Conservation (phyloP, 2,888 invertebrate species). For the Acholoe squamosa region DNA sequence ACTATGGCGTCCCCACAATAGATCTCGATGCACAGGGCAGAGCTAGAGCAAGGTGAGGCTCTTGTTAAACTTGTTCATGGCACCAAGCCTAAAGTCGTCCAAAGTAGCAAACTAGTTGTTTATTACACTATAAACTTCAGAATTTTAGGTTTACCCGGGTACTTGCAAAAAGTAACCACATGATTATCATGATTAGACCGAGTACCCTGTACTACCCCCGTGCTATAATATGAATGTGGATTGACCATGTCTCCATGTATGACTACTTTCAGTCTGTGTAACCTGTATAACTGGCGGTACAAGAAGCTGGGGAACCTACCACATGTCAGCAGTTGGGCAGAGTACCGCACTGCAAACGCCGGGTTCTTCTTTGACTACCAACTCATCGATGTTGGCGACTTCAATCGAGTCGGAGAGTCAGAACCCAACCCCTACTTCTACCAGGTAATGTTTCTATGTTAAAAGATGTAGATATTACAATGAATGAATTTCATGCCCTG, state of each 20-base stretch:
- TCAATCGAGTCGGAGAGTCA: constrained; percentile 97
- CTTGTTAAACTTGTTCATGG: no score
- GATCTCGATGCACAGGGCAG: constrained; percentile 99
- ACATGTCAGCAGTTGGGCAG: constrained; percentile 92
- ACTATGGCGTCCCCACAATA: constrained; percentile 97
- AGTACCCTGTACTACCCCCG: no score
- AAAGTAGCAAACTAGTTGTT: no score
- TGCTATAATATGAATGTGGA: no score
- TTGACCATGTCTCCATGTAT: not conserved
- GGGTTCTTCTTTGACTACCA: constrained; percentile 97
- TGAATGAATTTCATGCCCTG: no score
- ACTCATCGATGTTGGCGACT: constrained; percentile 97
- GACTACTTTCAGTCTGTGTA: constrained; percentile 89
- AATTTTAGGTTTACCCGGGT: no score
- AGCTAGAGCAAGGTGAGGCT: constrained; percentile 78
- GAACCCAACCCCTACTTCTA: constrained; percentile 99
- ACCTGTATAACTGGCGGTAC: constrained; percentile 98
- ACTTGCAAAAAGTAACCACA: no score
- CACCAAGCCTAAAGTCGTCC: no score
- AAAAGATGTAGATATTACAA: no score
- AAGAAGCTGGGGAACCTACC: constrained; percentile 96
- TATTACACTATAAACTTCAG: no score
- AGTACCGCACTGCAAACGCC: constrained; percentile 95
- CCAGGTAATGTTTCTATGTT: constrained; percentile 87
- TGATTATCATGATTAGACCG: no score